Evolutionary conservation across 2,797 vertebrate genomes (phyloP).

Genomic region (Takifugu rubripes): DNA sequence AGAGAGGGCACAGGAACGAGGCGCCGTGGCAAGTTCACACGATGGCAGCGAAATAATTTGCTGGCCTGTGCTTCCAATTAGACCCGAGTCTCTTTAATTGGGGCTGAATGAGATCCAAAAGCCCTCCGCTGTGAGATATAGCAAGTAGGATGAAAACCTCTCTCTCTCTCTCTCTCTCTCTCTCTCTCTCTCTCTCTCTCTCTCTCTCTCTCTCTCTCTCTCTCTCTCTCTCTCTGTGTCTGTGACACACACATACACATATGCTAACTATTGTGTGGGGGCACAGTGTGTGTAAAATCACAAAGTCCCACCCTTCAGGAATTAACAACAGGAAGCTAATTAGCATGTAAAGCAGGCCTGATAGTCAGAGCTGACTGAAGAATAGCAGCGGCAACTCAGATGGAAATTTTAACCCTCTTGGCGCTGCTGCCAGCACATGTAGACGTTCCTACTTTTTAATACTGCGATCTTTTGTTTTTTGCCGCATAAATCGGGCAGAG

Average conservation of each 20-base stretch:
- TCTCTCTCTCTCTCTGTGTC: conserved; percentile 5
- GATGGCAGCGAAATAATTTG: conserved; percentile 74
- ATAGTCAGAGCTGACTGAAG: conserved; percentile 68
- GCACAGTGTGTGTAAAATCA: conserved; percentile 43
- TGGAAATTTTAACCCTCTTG: conserved; percentile 49
- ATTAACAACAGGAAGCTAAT: conserved; percentile 71
- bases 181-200: too few species aligned
- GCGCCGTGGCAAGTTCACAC: conserved; percentile 59
- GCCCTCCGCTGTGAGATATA: conserved; percentile 56
- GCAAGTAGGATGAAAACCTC: conserved; percentile 16
- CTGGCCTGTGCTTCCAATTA: conserved; percentile 74
- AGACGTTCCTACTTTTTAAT: conserved; percentile 1
- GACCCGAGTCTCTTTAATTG: conserved; percentile 74
- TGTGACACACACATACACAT: conserved; percentile 14
- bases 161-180: conserved; percentile 12
- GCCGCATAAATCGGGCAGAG: conserved; percentile 7
- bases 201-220: conserved; percentile 8
- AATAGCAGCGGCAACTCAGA: conserved; percentile 59
- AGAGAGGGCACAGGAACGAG: conserved; percentile 48
- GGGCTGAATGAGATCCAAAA: conserved; percentile 71
- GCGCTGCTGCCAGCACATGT: conserved; percentile 41
- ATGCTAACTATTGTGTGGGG: conserved; percentile 27
- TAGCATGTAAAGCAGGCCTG: conserved; percentile 77
- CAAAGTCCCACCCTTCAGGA: conserved; percentile 56
- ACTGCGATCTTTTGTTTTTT: conserved; percentile 29